A percentile compares a stretch with the other conserved stretches of the same genome.
phyloP scores from a whole-genome alignment of 2,797 vertebrate genomes.

The Peromyscus eremicus region DNA sequence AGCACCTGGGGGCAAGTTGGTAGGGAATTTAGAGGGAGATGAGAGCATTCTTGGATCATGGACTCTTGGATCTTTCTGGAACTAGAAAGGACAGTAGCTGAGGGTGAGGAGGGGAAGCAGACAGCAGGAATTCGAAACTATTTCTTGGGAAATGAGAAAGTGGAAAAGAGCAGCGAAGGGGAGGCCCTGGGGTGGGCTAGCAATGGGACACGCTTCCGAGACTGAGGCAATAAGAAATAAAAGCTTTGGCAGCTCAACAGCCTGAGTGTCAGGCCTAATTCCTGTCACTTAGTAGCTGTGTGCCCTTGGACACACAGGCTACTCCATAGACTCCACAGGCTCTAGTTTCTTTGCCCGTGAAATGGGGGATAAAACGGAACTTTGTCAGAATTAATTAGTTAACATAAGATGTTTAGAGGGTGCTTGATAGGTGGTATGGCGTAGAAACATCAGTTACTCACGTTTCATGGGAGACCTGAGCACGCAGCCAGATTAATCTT shows the following conservation, averaged over 20 bases:
- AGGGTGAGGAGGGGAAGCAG: neutral
- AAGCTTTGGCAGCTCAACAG: neutral
- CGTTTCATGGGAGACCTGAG: neutral
- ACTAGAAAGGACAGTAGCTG: neutral
- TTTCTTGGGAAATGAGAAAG: too few relatives aligned
- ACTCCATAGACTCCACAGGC: neutral
- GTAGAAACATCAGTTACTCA: neutral
- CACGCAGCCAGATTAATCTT: neutral
- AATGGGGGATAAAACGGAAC: neutral
- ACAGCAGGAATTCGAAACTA: neutral
- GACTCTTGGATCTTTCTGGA: neutral
- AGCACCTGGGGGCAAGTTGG: neutral
- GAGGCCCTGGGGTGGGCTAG: neutral
- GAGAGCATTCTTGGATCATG: neutral
- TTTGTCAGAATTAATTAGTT: neutral
- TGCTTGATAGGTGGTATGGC: neutral
- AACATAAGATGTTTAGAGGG: neutral
- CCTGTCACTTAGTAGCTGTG: neutral
- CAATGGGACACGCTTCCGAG: neutral
- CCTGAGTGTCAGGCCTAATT: neutral
- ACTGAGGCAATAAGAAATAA: neutral
- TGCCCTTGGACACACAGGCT: neutral
- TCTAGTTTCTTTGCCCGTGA: neutral
- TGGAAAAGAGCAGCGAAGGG: neutral
- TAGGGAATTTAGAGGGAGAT: too few relatives aligned